Evolutionary conservation across 2,888 invertebrate genomes (phyloP), one percentile per base, ranked within the genome.

Genomic region (Drosophila fungiperda): DNA sequence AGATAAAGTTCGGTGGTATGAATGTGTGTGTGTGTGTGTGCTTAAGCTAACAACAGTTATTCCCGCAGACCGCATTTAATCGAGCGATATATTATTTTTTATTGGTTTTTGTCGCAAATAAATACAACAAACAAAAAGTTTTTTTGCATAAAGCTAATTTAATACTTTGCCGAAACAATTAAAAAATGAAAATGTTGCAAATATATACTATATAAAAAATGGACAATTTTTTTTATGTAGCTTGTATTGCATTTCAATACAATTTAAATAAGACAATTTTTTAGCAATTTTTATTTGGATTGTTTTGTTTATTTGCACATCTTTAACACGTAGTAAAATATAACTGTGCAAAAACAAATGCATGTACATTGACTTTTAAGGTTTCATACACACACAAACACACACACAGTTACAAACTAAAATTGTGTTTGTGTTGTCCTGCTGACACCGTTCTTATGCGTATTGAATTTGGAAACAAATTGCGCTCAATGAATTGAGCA

Each of bases 341-440:
- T 38, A 54, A n/a, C 11, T 42, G 42, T 66, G 67, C 67, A 69
- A 38, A 68, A 57, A 58, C 33, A 42, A 54, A 58, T 71, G 63
- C 78, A 78, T 45, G 26, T 72, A 36, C 76, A 72, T 76, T 76
- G 76, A 72, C 83, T 76, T 85, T 76, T 82, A 81, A 62, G 85
- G 85, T 72, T 82, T 84, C 82, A 42, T 40, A 49, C 57, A 59
- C 55, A 42, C 48, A 50, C 36, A 48, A 50, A 36, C 52, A 29
- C 48, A 49, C 17, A 32, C n/a, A 8, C 50, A 66, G 20, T 20
- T 59, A 54, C 29, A 9, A 6, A 1, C 8, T 42, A 15, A 20
- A 20, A 40, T 20, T 62, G 48, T 57, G 52, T 61, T 53, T 57
- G 50, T 73, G 40, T 23, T 35, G 70, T 82, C 79, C 79, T 79